phyloP scores from a whole-genome alignment of 2,113 vertebrate genomes.

The Nyctibius bracteatus region DNA sequence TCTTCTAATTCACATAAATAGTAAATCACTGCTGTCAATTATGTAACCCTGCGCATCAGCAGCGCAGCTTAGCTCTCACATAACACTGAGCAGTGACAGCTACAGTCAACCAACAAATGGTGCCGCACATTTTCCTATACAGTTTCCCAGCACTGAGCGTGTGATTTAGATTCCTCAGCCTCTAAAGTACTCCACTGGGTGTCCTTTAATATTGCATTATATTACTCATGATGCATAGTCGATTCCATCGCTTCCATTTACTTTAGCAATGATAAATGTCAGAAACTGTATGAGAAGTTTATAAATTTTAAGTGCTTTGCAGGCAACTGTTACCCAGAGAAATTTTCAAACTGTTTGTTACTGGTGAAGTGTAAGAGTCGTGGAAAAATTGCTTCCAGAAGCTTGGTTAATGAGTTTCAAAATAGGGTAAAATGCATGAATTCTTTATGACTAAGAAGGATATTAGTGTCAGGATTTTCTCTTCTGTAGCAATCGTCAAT shows the following conservation, averaged over 20 bases:
- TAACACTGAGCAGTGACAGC: slow-evolving; percentile 4
- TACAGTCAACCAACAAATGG: neutral
- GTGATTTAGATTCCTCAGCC: slow-evolving; percentile 51
- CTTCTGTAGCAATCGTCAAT: neutral
- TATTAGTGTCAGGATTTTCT: neutral
- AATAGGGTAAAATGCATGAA: slow-evolving; percentile 12
- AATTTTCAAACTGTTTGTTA: slow-evolving; percentile 22
- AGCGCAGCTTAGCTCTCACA: neutral
- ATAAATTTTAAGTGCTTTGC: slow-evolving; percentile 51
- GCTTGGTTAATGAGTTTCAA: slow-evolving; percentile 30
- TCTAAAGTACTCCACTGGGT: slow-evolving; percentile 57
- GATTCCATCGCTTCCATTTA: slow-evolving; percentile 58
- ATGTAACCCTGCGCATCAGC: neutral
- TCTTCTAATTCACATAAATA: neutral
- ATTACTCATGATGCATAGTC: slow-evolving; percentile 54
- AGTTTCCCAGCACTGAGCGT: slow-evolving; percentile 20
- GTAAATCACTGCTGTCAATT: neutral
- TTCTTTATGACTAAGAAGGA: slow-evolving; percentile 10
- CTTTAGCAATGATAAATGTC: slow-evolving; percentile 62
- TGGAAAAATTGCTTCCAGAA: slow-evolving; percentile 32
- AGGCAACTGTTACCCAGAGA: slow-evolving; percentile 43
- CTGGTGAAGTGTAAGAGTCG: neutral
- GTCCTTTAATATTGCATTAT: slow-evolving; percentile 60
- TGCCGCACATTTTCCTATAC: slow-evolving; percentile 17
- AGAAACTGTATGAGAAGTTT: slow-evolving; percentile 14